These are phyloP conservation scores for Hirtodrosophila alboralis DNA, from an alignment of 2,888 invertebrate species.

Conservation along the genomic window DNA sequence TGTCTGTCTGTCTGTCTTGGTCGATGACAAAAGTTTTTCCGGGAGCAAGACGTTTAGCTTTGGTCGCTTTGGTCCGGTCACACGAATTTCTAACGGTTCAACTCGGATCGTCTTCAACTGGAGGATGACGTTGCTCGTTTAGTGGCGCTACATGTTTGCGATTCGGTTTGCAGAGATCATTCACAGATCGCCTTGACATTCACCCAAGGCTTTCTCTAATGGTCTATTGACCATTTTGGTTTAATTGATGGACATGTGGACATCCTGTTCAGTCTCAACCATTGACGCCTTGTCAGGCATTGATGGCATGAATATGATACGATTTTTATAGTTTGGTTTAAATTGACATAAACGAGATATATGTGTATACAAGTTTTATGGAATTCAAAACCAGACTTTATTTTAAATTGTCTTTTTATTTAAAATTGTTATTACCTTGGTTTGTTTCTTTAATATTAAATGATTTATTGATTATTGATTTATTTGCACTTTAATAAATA, in stretches of 20 bases:
- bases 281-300: constrained; percentile 71
- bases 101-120: constrained; percentile 38
- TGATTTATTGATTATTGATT: constrained; percentile 28
- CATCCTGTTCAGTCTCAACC: constrained; percentile 64
- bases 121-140: constrained; percentile 45
- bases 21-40: constrained; percentile 64
- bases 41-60: constrained; percentile 29
- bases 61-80: constrained; percentile 36
- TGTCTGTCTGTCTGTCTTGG: constrained; percentile 25
- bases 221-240: constrained; percentile 75
- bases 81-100: constrained; percentile 59
- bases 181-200: constrained; percentile 61
- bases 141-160: constrained; percentile 26
- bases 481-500: constrained; percentile 33
- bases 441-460: constrained; percentile 7
- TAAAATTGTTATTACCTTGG: constrained; percentile 37
- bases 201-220: constrained; percentile 73
- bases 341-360: constrained; percentile 19
- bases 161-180: constrained; percentile 35
- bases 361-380: too few species aligned
- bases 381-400: too few species aligned
- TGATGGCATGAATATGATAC: constrained; percentile 51
- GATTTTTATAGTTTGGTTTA: constrained; percentile 21
- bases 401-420: constrained; percentile 13
- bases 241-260: constrained; percentile 72